These are phyloP conservation scores for Coturnix japonica DNA, from an alignment of 2,113 vertebrate species.

Conservation along the genomic window DNA sequence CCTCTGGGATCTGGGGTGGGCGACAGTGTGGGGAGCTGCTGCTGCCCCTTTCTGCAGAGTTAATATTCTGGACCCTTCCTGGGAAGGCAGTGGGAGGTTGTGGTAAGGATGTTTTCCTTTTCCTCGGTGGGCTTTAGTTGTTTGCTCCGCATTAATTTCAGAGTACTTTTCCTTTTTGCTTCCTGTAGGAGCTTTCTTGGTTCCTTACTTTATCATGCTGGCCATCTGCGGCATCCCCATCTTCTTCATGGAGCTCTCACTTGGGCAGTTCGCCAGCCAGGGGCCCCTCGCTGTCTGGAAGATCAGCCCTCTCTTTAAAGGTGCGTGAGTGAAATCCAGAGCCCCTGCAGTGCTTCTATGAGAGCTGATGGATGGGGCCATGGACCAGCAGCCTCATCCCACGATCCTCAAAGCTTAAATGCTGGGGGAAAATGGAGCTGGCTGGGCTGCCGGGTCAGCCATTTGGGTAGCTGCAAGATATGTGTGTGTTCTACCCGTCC, in stretches of 20 bases:
- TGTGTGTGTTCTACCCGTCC: neutral
- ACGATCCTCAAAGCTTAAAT: neutral
- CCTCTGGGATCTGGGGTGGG: neutral
- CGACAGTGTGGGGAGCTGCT: neutral
- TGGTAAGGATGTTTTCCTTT: neutral
- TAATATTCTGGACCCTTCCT: neutral
- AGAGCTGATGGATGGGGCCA: neutral
- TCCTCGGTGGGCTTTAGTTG: neutral
- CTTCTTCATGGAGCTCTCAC: conserved; percentile 84
- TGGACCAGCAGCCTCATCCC: neutral
- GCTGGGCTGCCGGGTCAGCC: neutral
- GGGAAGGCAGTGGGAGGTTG: neutral
- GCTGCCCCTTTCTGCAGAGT: neutral
- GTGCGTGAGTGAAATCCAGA: conserved; percentile 56
- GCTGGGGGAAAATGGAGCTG: neutral
- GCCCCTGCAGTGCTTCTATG: neutral
- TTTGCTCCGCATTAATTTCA: neutral
- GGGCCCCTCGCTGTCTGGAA: conserved; percentile 83
- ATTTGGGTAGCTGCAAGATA: neutral
- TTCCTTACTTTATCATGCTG: conserved; percentile 87
- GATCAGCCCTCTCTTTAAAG: conserved; percentile 87
- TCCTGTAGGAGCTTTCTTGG: conserved; percentile 80
- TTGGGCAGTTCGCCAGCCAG: conserved; percentile 85
- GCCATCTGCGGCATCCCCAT: conserved; percentile 84
- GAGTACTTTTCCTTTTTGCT: neutral